phyloP scores from a whole-genome alignment of 53 echinoderm and acorn worm genomes.

The Hippasteria phrygiana region DNA sequence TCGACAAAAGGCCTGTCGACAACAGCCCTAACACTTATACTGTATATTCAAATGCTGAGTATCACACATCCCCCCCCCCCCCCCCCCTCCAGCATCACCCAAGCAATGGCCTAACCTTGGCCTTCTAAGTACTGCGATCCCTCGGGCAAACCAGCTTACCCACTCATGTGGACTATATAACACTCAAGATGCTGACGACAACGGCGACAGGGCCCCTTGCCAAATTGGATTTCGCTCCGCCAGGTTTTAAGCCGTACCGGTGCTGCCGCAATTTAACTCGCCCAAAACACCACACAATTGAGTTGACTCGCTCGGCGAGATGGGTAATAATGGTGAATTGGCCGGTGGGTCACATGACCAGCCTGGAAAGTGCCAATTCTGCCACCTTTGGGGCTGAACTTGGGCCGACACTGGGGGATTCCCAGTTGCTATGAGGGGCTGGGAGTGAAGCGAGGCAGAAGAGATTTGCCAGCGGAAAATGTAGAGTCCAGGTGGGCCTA shows the following conservation, averaged over 20 bases:
- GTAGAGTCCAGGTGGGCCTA: background rate
- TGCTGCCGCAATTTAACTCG: conserved; percentile 45
- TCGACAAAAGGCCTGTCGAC: no score
- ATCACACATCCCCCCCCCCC: background rate
- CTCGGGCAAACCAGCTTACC: conserved; percentile 24
- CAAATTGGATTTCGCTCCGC: conserved; percentile 51
- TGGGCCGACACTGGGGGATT: background rate
- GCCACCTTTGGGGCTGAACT: conserved; percentile 17
- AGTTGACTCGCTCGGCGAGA: conserved; percentile 24
- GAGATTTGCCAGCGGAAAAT: background rate
- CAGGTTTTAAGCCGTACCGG: conserved; percentile 6
- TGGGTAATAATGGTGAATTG: conserved; percentile 11
- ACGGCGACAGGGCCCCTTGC: background rate
- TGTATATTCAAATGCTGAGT: background rate
- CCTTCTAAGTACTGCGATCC: conserved; percentile 9
- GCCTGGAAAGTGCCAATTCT: conserved; percentile 17
- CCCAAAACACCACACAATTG: conserved; percentile 54
- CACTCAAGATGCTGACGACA: background rate
- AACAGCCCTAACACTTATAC: no score
- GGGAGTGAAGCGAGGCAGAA: background rate
- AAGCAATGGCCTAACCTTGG: conserved; percentile 16
- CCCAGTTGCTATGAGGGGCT: background rate
- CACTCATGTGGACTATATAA: conserved; percentile 29
- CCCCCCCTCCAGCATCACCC: background rate
- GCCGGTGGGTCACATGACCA: conserved; percentile 28